Evolutionary conservation across 1,140 invertebrate genomes (phyloP).

Genomic region (Reticulitermes speratus): DNA sequence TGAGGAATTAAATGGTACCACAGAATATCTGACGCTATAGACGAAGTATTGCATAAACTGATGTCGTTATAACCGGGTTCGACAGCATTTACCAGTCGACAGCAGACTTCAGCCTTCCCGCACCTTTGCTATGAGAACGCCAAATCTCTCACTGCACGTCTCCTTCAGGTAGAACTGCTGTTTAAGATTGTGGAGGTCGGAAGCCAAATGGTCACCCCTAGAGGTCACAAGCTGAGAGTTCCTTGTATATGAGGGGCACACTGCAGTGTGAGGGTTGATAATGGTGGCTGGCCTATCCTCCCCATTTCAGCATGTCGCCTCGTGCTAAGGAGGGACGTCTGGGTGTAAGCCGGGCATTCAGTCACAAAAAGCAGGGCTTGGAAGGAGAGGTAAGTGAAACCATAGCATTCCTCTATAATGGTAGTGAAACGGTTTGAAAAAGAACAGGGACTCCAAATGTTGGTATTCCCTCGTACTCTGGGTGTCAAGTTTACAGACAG

Average conservation of each 20-base stretch:
- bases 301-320: conserved; percentile 3
- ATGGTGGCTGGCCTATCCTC: not conserved
- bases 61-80: no score
- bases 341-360: not conserved
- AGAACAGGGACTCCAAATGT: not conserved
- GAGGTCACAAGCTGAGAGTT: not conserved
- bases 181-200: not conserved
- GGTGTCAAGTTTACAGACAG: no score
- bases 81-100: no score
- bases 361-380: not conserved
- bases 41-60: no score
- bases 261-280: conserved; percentile 1
- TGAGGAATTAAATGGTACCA: no score
- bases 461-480: not conserved
- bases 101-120: no score
- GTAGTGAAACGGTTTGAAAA: not conserved
- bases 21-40: no score
- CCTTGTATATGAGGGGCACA: not conserved
- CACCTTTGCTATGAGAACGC: no score
- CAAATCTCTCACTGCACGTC: no score
- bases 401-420: conserved; percentile 4
- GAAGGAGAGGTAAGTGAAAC: not conserved
- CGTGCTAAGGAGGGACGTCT: not conserved
- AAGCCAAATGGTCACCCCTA: not conserved
- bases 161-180: not conserved